Conservation (phyloP, 23 tunicate species). For the Halocynthia aurantium region DNA sequence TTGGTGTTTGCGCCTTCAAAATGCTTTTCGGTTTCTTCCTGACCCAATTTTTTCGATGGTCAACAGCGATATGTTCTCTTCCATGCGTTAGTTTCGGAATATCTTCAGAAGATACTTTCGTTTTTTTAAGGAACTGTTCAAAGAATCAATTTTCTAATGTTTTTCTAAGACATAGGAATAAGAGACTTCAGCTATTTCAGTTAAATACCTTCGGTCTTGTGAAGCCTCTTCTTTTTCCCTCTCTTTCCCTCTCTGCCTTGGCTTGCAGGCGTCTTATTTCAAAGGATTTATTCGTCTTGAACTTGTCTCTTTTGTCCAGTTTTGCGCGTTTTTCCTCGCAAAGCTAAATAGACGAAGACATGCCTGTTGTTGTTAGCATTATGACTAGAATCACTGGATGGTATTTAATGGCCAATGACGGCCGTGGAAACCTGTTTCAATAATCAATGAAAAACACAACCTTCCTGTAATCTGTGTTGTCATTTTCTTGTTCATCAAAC, state of each 20-base stretch:
- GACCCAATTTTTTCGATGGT: constrained; percentile 27
- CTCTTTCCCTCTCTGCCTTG: constrained; percentile 71
- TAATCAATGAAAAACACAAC: not conserved
- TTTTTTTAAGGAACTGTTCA: not conserved
- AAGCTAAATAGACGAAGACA: no score
- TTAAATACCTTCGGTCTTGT: constrained; percentile 42
- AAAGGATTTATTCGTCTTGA: constrained; percentile 83
- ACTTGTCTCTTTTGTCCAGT: constrained; percentile 52
- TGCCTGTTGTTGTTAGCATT: no score
- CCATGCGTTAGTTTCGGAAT: constrained; percentile 26
- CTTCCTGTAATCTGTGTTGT: no score
- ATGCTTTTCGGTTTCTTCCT: constrained; percentile 19
- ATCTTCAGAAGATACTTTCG: constrained; percentile 2
- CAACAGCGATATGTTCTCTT: constrained; percentile 17
- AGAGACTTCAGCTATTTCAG: not conserved
- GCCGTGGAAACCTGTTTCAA: constrained; percentile 3
- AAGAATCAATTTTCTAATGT: not conserved
- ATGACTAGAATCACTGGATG: not conserved
- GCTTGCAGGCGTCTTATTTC: constrained; percentile 86
- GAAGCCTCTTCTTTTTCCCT: constrained; percentile 49
- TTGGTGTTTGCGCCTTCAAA: constrained; percentile 14
- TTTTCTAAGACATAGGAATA: not conserved
- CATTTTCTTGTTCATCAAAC: not conserved
- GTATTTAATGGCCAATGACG: constrained; percentile 14
- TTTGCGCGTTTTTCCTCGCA: not conserved